Base-by-base conservation (phyloP, 1,140 invertebrate genomes). In the Hestina assimilis region DNA sequence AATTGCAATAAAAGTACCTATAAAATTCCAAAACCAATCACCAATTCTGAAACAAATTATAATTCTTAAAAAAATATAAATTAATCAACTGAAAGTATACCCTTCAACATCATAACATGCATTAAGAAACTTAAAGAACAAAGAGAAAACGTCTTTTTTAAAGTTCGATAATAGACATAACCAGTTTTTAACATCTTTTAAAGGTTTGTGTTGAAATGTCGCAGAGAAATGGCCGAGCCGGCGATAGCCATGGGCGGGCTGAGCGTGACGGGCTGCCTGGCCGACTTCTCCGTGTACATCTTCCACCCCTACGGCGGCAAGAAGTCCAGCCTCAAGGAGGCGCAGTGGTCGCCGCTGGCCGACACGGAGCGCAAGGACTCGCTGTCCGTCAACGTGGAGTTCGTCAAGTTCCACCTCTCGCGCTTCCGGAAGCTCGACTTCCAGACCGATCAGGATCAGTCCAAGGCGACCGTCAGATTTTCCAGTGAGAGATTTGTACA, bases 221-320 rank as follows among this genome's bases (percentile, higher is more conserved):
- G 17, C 68, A 91, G 90, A 55, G 92, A 94, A 87, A 92, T 81
- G 90, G 89, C 63, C 74, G 91, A 82, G 63, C 90, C 90, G 5
- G 91, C 91, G 3, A 92, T 93, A 3, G 93, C 93, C 0, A 93
- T 95, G 54, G 96, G 96, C 26, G 96, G 96, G 3, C 86, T 97
- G 0, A 98, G 96, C 81, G 96, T 99, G 0, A 99, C 97, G 0
- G 97, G 96, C 2, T 98, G 96, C 72, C 89, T 99, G 45, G 96
- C 96, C 0, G 97, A 99, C 83, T 99, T 99, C 83, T 98, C 97
- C 0, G 93, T 99, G 0, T 98, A 98, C 83, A 97, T 99, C 60
- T 99, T 99, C 89, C 97, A 99, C 91, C 97, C 97, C 0, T 99
- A 98, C 80, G 97, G 97, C 8, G 96, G 96, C 20, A 92, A 92